Conservation (phyloP, 1,140 invertebrate species). For the Drosophila sp. region DNA sequence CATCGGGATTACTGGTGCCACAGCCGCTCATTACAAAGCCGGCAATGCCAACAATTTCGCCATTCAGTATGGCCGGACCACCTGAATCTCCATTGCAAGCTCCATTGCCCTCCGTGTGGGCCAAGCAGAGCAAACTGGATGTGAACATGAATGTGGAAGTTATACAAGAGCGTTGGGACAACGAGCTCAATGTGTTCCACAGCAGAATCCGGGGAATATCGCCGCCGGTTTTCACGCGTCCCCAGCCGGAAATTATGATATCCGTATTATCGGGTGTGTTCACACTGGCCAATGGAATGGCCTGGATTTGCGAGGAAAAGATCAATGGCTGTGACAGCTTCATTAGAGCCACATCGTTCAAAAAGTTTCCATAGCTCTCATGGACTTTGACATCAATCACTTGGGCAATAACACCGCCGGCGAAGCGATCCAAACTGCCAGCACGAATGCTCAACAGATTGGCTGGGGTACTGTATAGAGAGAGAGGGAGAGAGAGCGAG, state of each 20-base stretch:
- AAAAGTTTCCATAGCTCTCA: slow-evolving; percentile 58
- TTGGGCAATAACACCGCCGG: slow-evolving; percentile 41
- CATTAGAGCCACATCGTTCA: slow-evolving; percentile 84
- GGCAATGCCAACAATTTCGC: slow-evolving; percentile 46
- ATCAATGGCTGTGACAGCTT: slow-evolving; percentile 67
- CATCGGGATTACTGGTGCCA: slow-evolving; percentile 82
- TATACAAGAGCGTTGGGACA: slow-evolving; percentile 26
- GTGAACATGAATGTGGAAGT: slow-evolving; percentile 24
- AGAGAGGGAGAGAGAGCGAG: background rate
- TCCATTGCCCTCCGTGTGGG: slow-evolving; percentile 35
- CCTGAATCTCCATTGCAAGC: slow-evolving; percentile 45
- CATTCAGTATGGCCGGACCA: slow-evolving; percentile 45
- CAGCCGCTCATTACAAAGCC: slow-evolving; percentile 37
- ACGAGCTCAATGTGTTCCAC: slow-evolving; percentile 47
- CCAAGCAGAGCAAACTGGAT: slow-evolving; percentile 53
- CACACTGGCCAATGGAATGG: slow-evolving; percentile 60
- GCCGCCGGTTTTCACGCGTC: slow-evolving; percentile 64
- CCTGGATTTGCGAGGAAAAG: slow-evolving; percentile 70
- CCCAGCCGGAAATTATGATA: slow-evolving; percentile 84
- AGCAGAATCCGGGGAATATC: slow-evolving; percentile 48
- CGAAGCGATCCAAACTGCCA: slow-evolving; percentile 44
- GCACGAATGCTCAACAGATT: slow-evolving; percentile 42
- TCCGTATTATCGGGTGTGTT: slow-evolving; percentile 44
- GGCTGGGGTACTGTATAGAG: slow-evolving; percentile 28
- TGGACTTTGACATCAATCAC: slow-evolving; percentile 69